Base-by-base conservation (phyloP, 37 sponge, comb jelly and placozoan genomes). In the Amphimedon queenslandica region DNA sequence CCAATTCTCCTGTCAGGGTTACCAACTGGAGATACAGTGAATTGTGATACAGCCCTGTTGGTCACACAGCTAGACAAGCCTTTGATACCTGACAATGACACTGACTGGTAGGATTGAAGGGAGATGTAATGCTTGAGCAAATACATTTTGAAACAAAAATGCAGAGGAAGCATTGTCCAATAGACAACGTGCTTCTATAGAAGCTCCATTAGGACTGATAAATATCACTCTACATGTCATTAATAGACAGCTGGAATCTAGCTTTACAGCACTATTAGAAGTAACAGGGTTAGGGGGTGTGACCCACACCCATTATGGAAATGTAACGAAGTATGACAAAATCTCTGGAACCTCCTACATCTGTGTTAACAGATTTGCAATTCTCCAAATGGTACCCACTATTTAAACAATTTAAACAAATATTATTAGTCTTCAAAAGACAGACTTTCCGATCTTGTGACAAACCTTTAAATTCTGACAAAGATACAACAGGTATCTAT, bases 311-410 rank as follows among this genome's bases (percentile, higher is more conserved):
- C 53, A 18, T 47, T 47, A 13, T 47, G 23, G 27, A n/a, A 11
- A 28, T 66, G 67, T 28, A 66, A 66, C 18, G 31, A 28, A n/a
- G 67, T 66, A 28, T 66, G 67, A 34, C 31, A 37, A 20, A 5
- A 37, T 21, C 40, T 34, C 21, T 66, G 67, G n/a, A 34, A 66
- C 6, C 4, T 18, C 6, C 39, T 13, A 28, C 67, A 66, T 3
- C 39, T 16, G 21, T 66, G 67, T 4, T 18, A n/a, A n/a, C 39
- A 37, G 67, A 66, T 8, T 23, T 66, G 39, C 67, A 66, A 6
- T 35, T 34, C 67, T 66, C 31, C 4, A 13, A 34, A 37, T 33
- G 6, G n/a, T 66, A 37, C 10, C 67, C 39, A 31, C 37, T 10
- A 16, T 28, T 66, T 4, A 66, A 37, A 21, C 36, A 66, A 29